Evolutionary conservation across 2,888 invertebrate species (phyloP).

Genomic region (Chironomus riparius): DNA sequence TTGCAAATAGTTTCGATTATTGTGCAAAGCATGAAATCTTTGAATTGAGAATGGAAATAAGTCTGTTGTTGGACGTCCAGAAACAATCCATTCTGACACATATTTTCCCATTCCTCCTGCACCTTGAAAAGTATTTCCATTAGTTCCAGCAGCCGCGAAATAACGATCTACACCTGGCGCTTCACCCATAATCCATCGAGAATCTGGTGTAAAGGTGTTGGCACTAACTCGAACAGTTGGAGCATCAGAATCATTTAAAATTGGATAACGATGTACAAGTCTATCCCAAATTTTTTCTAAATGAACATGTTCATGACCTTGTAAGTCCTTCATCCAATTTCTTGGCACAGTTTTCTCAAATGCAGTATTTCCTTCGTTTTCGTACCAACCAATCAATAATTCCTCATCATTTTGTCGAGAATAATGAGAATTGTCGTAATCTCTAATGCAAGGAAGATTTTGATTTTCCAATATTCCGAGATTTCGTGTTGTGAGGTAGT

Average conservation of each 20-base stretch:
- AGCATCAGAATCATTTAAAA: conserved; percentile 43
- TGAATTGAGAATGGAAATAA: conserved; percentile 56
- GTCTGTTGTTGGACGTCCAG: conserved; percentile 53
- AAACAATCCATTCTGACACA: conserved; percentile 59
- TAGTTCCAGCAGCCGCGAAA: conserved; percentile 65
- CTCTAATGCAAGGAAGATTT: conserved; percentile 49
- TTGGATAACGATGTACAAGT: conserved; percentile 48
- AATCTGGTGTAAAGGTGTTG: conserved; percentile 63
- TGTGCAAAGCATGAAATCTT: conserved; percentile 56
- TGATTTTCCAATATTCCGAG: conserved; percentile 36
- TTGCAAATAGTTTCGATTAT: conserved; percentile 51
- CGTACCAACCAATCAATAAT: conserved; percentile 58
- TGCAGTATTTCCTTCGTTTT: conserved; percentile 54
- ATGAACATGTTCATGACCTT: conserved; percentile 41
- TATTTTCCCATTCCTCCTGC: conserved; percentile 61
- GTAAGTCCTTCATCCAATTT: conserved; percentile 46
- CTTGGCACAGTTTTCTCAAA: conserved; percentile 45
- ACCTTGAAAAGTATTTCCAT: conserved; percentile 58
- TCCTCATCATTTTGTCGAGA: conserved; percentile 51
- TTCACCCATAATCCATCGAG: conserved; percentile 59
- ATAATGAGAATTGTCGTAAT: conserved; percentile 57
- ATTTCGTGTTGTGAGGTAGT: conserved; percentile 52
- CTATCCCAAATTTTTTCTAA: conserved; percentile 47
- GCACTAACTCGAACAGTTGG: conserved; percentile 53
- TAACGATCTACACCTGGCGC: conserved; percentile 60